These are phyloP conservation scores for Acanthopleura granulata DNA, from an alignment of 2,888 invertebrate species.

Conservation along the genomic window DNA sequence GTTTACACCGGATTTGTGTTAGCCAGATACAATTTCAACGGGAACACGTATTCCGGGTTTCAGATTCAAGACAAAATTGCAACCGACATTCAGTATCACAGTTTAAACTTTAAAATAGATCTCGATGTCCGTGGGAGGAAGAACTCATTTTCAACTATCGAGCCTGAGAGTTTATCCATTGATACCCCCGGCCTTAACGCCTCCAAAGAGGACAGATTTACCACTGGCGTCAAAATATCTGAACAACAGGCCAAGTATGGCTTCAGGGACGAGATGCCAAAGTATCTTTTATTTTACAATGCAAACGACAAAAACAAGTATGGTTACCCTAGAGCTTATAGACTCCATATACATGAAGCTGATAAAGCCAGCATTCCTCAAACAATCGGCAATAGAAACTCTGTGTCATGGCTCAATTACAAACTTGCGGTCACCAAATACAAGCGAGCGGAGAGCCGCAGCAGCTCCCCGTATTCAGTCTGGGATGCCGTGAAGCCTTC, in stretches of 20 bases:
- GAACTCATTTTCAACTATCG: conserved; percentile 52
- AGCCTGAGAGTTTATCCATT: background rate
- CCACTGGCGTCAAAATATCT: conserved; percentile 33
- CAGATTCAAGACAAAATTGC: conserved; percentile 44
- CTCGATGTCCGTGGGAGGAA: conserved; percentile 57
- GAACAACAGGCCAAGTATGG: conserved; percentile 46
- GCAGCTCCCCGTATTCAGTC: conserved; percentile 49
- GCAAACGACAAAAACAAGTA: conserved; percentile 27
- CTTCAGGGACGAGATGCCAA: conserved; percentile 50
- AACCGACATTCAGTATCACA: conserved; percentile 57
- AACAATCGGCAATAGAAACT: background rate
- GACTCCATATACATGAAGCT: conserved; percentile 22
- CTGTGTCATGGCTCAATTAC: conserved; percentile 28
- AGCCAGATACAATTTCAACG: conserved; percentile 45
- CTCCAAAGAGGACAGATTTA: conserved; percentile 36
- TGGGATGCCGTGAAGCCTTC: conserved; percentile 45
- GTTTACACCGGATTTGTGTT: conserved; percentile 59
- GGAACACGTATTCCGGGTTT: conserved; percentile 47
- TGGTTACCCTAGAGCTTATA: conserved; percentile 28
- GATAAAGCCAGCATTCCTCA: conserved; percentile 26
- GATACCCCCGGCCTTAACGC: background rate
- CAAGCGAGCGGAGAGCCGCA: conserved; percentile 47
- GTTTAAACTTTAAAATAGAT: conserved; percentile 62
- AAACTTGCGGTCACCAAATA: conserved; percentile 51
- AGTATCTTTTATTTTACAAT: conserved; percentile 47